Evolutionary conservation across 2,888 invertebrate species (phyloP), one percentile per base, ranked within the genome.

Genomic region (Punctoribates punctum): DNA sequence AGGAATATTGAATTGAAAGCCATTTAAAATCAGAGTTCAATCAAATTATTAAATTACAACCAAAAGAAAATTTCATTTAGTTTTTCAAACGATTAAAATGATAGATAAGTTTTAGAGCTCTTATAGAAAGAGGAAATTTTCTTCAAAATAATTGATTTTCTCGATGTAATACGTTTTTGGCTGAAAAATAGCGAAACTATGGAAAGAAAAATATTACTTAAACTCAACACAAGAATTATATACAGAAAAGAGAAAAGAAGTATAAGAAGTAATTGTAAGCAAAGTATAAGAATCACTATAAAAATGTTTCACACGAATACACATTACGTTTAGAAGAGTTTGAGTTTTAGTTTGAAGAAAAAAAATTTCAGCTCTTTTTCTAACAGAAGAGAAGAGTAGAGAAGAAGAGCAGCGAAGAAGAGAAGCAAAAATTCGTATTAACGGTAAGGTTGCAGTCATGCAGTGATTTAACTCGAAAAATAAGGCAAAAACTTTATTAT

Each of bases 231-330:
- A n/a, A 51, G 60, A 60, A 60, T 60, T 60, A 60, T 62, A 62
- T 34, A 34, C 34, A n/a, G n/a, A n/a, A n/a, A n/a, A 54, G 54
- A 57, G 57, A 57, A 13, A 13, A 25, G 11, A 5, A 57, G 25
- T 25, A 11, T 34, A 8, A 23, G 34, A 65, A 65, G 65, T 65
- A 65, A 34, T 65, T 62, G 62, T 62, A 23, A 34, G 34, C 20
- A 54, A 54, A 20, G 54, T 54, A 54, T 54, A 54, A 54, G 20
- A 57, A 57, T 57, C 57, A 3, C 57, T 65, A 65, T 65, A 65
- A 65, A 65, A 65, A 34, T 65, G 65, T 34, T 65, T 65, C 65
- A 65, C 65, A 65, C 65, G 65, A 65, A 34, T 65, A 65, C 34
- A 65, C 65, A 65, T 38, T 65, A n/a, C 23, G 23, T 57, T 57